These are phyloP conservation scores for Homarus americanus DNA, from an alignment of 1,140 invertebrate genomes.

Conservation along the genomic window DNA sequence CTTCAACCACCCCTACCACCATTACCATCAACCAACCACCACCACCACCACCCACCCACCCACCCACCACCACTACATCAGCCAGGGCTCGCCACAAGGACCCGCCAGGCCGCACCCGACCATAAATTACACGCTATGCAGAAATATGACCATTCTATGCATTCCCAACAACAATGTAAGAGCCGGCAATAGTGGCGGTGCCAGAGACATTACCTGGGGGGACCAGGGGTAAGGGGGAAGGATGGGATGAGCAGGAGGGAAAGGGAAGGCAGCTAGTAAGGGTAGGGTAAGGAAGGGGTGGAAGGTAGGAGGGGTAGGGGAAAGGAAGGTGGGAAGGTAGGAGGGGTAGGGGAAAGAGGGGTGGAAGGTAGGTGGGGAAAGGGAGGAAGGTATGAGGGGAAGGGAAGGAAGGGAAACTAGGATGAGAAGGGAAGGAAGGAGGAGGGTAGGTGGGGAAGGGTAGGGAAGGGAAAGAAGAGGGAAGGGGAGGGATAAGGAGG, in stretches of 20 bases:
- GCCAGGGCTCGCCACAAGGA: neutral
- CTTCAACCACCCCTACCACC: neutral
- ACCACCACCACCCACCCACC: neutral
- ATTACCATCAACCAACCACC: neutral
- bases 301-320: neutral
- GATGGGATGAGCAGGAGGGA: too few species aligned
- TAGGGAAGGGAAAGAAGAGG: neutral
- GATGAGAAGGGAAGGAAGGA: too few species aligned
- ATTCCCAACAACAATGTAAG: neutral
- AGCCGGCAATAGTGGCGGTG: neutral
- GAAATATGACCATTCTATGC: conserved; percentile 11
- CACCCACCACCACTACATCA: too few species aligned
- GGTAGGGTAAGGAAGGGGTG: too few species aligned
- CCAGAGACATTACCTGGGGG: neutral
- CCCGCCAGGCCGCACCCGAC: neutral
- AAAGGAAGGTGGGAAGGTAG: neutral
- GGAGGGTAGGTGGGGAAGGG: too few species aligned
- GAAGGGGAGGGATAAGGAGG: neutral
- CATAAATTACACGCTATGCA: conserved; percentile 4
- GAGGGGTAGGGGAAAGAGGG: too few species aligned
- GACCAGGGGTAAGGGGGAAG: neutral
- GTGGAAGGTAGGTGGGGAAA: neutral
- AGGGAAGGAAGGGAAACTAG: too few species aligned
- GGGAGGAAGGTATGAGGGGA: too few species aligned
- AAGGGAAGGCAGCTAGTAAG: neutral